Conservation (phyloP, 2,888 invertebrate species). For the Melanargia galathea region DNA sequence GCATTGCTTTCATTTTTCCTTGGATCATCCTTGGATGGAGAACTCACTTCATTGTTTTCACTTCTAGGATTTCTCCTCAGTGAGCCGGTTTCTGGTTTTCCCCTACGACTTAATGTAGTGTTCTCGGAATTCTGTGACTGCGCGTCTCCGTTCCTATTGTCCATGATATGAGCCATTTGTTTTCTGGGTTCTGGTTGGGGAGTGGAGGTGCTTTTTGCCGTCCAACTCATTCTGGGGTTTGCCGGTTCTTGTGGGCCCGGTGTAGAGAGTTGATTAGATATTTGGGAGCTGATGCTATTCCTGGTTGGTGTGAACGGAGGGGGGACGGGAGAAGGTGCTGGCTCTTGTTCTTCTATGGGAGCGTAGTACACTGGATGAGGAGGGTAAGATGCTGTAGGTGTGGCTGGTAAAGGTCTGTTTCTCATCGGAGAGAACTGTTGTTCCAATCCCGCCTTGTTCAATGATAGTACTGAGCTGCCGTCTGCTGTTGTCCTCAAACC, state of each 20-base stretch:
- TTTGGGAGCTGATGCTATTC: conserved; percentile 76
- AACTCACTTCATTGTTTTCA: conserved; percentile 61
- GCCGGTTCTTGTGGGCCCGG: conserved; percentile 79
- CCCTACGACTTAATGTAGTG: conserved; percentile 71
- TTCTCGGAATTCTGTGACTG: conserved; percentile 65
- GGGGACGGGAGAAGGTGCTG: conserved; percentile 77
- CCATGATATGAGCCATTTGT: conserved; percentile 59
- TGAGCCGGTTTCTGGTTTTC: conserved; percentile 80
- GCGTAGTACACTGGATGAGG: conserved; percentile 74
- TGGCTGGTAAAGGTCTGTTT: conserved; percentile 85
- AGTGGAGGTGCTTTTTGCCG: conserved; percentile 76
- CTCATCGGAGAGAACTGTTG: conserved; percentile 82
- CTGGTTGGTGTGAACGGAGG: conserved; percentile 64
- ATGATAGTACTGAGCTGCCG: conserved; percentile 90
- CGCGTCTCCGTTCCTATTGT: conserved; percentile 60
- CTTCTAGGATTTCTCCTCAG: conserved; percentile 65
- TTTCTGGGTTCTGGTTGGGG: conserved; percentile 74
- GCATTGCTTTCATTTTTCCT: conserved; percentile 63
- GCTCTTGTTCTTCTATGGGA: conserved; percentile 80
- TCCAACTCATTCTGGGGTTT: conserved; percentile 76
- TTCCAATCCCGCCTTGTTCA: conserved; percentile 87
- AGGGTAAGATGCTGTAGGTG: conserved; percentile 73
- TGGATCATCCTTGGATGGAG: conserved; percentile 68
- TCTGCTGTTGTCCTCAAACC: conserved; percentile 92
- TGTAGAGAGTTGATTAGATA: conserved; percentile 74